Percentiles rank a stretch among this genome's conserved stretches.
phyloP scores from a whole-genome alignment of 2,888 invertebrate genomes.

The Zhuqinia jingwanae region DNA sequence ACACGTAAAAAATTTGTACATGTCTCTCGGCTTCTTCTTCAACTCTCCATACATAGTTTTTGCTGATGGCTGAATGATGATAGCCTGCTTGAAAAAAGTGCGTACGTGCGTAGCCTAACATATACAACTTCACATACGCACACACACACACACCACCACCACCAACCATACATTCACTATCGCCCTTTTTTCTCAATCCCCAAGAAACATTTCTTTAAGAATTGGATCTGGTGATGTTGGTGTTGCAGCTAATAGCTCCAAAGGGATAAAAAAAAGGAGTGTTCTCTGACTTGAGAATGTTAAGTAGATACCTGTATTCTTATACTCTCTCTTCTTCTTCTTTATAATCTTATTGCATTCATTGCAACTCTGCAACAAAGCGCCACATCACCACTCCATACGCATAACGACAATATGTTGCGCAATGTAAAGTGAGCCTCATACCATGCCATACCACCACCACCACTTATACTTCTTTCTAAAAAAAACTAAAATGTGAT shows the following conservation, averaged over 20 bases:
- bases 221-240: neutral
- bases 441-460: neutral
- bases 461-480: neutral
- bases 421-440: too few species aligned
- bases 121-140: neutral
- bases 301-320: neutral
- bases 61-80: constrained; percentile 45
- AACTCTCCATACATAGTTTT: neutral
- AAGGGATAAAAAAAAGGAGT: neutral
- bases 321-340: constrained; percentile 1
- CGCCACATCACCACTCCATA: constrained; percentile 4
- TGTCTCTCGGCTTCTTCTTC: neutral
- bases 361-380: constrained; percentile 12
- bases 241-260: constrained; percentile 18
- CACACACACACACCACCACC: neutral
- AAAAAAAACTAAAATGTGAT: neutral
- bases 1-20: too few species aligned
- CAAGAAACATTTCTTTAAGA: neutral
- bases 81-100: constrained; percentile 54
- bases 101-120: constrained; percentile 62
- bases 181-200: too few species aligned
- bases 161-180: neutral
- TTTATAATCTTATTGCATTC: neutral
- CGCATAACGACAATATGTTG: neutral
- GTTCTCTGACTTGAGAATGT: neutral